Conservation (phyloP, 2,888 invertebrate genomes). For the Thalpophila matura region DNA sequence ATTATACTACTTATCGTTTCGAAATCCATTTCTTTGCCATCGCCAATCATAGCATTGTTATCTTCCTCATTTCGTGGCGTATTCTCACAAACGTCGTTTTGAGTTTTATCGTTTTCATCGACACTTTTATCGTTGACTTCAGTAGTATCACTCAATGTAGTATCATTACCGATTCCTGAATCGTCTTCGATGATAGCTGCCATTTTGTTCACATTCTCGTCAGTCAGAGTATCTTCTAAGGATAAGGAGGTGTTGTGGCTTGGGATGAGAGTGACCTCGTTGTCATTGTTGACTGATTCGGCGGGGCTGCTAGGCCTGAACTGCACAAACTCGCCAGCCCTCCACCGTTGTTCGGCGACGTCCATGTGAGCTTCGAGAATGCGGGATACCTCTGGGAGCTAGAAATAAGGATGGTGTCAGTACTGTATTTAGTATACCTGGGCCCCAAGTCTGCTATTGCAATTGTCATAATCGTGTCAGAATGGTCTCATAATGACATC, state of each 20-base stretch:
- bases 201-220: constrained; percentile 65
- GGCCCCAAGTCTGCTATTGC: too few species aligned
- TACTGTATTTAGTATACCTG: too few species aligned
- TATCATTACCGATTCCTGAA: constrained; percentile 67
- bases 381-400: constrained; percentile 85
- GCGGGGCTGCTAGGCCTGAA: constrained; percentile 66
- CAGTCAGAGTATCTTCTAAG: constrained; percentile 81
- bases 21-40: background rate
- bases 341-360: constrained; percentile 79
- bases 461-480: too few species aligned
- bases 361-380: constrained; percentile 83
- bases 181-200: constrained; percentile 60
- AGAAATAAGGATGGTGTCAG: background rate
- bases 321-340: constrained; percentile 72
- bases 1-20: constrained; percentile 2
- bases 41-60: too few species aligned
- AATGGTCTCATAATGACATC: too few species aligned
- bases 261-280: constrained; percentile 77
- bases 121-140: constrained; percentile 40
- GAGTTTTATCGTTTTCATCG: constrained; percentile 16
- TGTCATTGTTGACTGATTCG: constrained; percentile 70
- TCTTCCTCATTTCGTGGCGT: constrained; percentile 18
- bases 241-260: constrained; percentile 75
- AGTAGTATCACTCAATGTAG: constrained; percentile 49
- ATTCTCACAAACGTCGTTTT: background rate